Conservation (phyloP, 1,140 invertebrate genomes). For the Spodoptera frugiperda region DNA sequence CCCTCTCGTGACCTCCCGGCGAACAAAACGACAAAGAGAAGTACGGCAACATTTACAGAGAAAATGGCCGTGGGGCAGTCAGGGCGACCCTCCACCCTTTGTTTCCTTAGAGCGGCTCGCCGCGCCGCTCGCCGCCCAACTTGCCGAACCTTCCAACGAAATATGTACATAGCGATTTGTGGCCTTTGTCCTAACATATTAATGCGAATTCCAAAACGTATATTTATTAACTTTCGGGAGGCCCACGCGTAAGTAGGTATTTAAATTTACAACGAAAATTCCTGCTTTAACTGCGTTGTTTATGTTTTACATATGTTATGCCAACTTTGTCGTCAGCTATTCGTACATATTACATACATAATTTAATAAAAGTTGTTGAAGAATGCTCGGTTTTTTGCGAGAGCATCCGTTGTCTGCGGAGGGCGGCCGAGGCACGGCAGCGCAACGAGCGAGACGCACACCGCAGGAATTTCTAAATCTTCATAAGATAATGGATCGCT, state of each 20-base stretch:
- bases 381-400: conserved; percentile 39
- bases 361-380: conserved; percentile 47
- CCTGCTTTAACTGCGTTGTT: conserved; percentile 24
- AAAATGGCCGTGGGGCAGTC: conserved; percentile 76
- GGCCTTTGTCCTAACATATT: conserved; percentile 53
- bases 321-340: conserved; percentile 7
- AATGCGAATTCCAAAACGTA: conserved; percentile 55
- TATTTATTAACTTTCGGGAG: conserved; percentile 53
- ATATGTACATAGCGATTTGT: conserved; percentile 53
- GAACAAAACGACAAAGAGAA: conserved; percentile 78
- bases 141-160: conserved; percentile 61
- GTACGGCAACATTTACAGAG: conserved; percentile 76
- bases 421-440: neutral
- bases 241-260: neutral
- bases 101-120: conserved; percentile 70
- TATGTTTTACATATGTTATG: conserved; percentile 28
- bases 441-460: conserved; percentile 54
- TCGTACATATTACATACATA: conserved; percentile 26
- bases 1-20: conserved; percentile 68
- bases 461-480: conserved; percentile 86
- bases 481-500: conserved; percentile 86
- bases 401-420: conserved; percentile 18
- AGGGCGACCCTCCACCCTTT: conserved; percentile 73
- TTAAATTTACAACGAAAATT: conserved; percentile 34
- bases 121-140: conserved; percentile 56